phyloP scores from a whole-genome alignment of 2,797 vertebrate genomes.

The Gallirallus australis region DNA sequence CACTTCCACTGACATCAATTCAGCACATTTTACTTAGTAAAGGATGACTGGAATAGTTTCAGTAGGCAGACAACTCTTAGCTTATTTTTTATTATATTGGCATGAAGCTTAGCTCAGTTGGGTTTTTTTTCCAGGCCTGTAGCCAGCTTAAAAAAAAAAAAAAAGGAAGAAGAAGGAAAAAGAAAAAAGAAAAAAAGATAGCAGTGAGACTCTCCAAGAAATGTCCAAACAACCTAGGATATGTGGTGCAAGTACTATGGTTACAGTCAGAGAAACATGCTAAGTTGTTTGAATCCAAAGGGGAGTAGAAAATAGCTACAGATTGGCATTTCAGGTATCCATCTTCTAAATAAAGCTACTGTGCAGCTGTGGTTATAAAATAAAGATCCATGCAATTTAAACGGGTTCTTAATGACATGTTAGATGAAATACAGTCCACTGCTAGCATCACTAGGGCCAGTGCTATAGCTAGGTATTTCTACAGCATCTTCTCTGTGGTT shows the following conservation, averaged over 20 bases:
- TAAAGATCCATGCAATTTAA: neutral
- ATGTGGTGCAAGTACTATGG: neutral
- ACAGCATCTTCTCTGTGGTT: neutral
- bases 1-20: neutral
- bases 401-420: neutral
- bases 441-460: neutral
- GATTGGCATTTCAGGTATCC: neutral
- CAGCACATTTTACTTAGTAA: neutral
- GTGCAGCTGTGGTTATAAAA: neutral
- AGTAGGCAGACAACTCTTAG: neutral
- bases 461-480: neutral
- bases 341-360: neutral
- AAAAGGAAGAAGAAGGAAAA: neutral
- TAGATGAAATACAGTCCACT: neutral
- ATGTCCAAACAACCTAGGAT: slow-evolving; percentile 26
- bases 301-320: neutral
- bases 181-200: neutral
- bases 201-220: slow-evolving; percentile 37
- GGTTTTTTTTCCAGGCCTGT: neutral
- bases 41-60: neutral
- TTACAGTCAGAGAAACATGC: neutral
- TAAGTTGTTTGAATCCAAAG: neutral
- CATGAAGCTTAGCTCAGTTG: neutral
- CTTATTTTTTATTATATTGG: slow-evolving; percentile 1
- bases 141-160: neutral